Conservation (phyloP, 2,113 vertebrate genomes). For the Nanorana parkeri region DNA sequence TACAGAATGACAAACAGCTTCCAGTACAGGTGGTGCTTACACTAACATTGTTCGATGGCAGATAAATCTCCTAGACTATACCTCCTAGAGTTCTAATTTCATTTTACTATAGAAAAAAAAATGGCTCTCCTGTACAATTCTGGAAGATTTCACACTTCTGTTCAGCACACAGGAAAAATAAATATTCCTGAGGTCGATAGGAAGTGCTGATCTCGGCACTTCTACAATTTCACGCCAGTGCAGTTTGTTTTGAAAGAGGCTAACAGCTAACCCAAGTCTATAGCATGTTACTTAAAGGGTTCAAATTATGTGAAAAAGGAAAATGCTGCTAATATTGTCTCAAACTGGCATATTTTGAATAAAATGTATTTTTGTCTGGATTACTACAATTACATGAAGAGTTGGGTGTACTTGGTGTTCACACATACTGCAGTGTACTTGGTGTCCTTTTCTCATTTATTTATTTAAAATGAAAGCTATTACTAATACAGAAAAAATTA, state of each 20-base stretch:
- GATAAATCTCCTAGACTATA: no score
- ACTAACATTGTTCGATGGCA: not conserved
- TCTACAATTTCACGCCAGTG: not conserved
- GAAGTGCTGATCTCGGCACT: conserved; percentile 13
- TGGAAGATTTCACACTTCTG: not conserved
- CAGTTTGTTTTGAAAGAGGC: conserved; percentile 6
- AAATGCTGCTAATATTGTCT: not conserved
- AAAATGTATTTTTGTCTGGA: no score
- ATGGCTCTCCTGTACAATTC: not conserved
- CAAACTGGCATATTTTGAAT: no score
- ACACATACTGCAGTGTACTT: no score
- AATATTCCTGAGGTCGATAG: not conserved
- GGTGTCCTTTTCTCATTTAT: no score
- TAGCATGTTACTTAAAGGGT: not conserved
- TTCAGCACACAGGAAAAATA: conserved; percentile 7
- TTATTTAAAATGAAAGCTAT: no score
- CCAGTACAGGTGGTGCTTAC: not conserved
- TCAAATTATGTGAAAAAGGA: not conserved
- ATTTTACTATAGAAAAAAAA: not conserved
- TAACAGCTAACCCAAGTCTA: not conserved
- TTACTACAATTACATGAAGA: no score
- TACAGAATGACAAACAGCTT: not conserved
- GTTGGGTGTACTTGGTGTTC: no score
- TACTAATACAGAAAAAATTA: no score
- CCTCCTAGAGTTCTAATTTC: no score